Percentiles rank a stretch among this genome's conserved stretches.
Conservation (phyloP, 2,797 vertebrate genomes). For the Propithecus perrieri region DNA sequence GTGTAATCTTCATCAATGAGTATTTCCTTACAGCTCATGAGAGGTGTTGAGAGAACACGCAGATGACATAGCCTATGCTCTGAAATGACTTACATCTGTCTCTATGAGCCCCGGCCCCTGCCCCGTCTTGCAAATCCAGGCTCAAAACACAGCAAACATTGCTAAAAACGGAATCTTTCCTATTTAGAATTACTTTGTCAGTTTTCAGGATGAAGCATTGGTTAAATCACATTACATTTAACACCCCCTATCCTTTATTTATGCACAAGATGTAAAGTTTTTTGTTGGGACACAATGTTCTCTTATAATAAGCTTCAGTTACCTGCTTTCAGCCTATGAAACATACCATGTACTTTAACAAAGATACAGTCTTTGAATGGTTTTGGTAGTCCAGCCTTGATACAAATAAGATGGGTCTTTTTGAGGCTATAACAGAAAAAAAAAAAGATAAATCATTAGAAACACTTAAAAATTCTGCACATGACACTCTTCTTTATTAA, state of each 20-base stretch:
- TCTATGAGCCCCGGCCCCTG: neutral
- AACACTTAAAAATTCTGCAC: slow-evolving; percentile 87
- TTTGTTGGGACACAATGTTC: slow-evolving; percentile 1
- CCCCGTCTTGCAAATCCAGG: neutral
- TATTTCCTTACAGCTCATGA: neutral
- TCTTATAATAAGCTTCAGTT: slow-evolving; percentile 71
- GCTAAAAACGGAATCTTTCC: neutral
- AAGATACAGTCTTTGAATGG: slow-evolving; percentile 81
- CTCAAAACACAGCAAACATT: neutral
- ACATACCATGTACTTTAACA: slow-evolving; percentile 75
- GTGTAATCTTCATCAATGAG: neutral
- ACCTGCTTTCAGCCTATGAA: slow-evolving; percentile 74
- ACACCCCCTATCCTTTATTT: slow-evolving; percentile 18
- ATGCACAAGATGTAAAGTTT: neutral
- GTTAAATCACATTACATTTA: neutral
- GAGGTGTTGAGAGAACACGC: neutral
- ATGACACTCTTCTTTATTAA: slow-evolving; percentile 87
- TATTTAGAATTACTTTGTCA: neutral
- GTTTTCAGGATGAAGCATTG: neutral
- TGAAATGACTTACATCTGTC: neutral
- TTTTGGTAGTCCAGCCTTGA: slow-evolving; percentile 74
- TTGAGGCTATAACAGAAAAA: slow-evolving; percentile 77
- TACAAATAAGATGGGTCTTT: slow-evolving; percentile 79
- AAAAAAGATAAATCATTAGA: slow-evolving; percentile 85
- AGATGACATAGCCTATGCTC: neutral